phyloP scores from a whole-genome alignment of 1,140 invertebrate genomes.

The Matsumurasca onukii region DNA sequence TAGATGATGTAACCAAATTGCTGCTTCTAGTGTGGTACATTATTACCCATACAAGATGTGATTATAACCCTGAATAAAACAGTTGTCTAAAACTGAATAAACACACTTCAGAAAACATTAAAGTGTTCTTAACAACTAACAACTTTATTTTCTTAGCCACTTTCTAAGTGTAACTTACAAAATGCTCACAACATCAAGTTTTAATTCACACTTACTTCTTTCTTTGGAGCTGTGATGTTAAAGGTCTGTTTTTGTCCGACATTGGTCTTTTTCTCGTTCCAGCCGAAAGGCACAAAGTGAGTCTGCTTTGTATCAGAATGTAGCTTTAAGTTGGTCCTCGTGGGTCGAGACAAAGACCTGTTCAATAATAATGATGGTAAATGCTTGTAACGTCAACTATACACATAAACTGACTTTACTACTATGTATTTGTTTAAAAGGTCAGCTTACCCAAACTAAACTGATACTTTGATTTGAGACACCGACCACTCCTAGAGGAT shows the following conservation, averaged over 20 bases:
- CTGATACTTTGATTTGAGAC: too few species aligned
- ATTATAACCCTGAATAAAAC: neutral
- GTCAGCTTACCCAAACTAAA: too few species aligned
- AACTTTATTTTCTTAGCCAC: too few species aligned
- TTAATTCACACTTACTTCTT: constrained; percentile 17
- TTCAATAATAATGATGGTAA: neutral
- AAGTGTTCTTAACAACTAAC: too few species aligned
- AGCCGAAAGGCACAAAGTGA: constrained; percentile 22
- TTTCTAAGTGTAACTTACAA: too few species aligned
- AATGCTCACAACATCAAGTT: too few species aligned
- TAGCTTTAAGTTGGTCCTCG: constrained; percentile 10
- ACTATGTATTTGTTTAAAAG: neutral
- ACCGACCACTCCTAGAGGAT: too few species aligned
- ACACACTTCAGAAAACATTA: too few species aligned
- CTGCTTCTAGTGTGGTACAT: neutral
- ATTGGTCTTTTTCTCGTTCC: constrained; percentile 4
- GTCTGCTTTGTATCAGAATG: constrained; percentile 4
- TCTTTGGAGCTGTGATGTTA: constrained; percentile 14
- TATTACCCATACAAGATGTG: neutral
- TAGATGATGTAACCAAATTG: neutral
- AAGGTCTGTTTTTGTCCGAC: constrained; percentile 22
- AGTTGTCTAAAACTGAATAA: neutral
- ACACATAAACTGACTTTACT: neutral
- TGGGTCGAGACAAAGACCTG: constrained; percentile 9
- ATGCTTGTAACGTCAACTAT: neutral